Conservation (phyloP, 2,888 invertebrate species). For the Apotomis capreana region DNA sequence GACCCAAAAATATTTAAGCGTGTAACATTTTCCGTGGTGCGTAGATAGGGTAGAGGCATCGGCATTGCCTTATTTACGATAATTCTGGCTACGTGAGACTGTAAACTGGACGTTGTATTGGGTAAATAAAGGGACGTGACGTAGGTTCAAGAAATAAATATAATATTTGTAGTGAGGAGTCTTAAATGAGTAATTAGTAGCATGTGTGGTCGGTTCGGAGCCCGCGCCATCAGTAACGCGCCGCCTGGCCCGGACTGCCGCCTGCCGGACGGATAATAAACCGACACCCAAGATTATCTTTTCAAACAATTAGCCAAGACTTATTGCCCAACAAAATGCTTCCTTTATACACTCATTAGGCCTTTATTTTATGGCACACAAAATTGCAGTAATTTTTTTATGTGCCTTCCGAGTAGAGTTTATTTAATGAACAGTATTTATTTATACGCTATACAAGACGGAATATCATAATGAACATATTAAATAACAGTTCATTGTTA, state of each 20-base stretch:
- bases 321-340: conserved; percentile 61
- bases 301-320: conserved; percentile 75
- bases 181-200: conserved; percentile 72
- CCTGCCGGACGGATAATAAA: conserved; percentile 69
- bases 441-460: background rate
- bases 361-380: conserved; percentile 38
- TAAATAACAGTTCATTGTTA: too few species aligned
- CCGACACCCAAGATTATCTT: conserved; percentile 74
- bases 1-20: conserved; percentile 39
- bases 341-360: conserved; percentile 43
- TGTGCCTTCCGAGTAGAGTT: conserved; percentile 7
- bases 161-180: conserved; percentile 51
- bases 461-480: background rate
- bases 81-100: conserved; percentile 31
- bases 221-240: conserved; percentile 65
- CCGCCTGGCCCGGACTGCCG: conserved; percentile 63
- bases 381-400: conserved; percentile 33
- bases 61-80: conserved; percentile 34
- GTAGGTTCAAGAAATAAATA: conserved; percentile 45
- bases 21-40: conserved; percentile 19
- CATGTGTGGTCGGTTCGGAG: conserved; percentile 63
- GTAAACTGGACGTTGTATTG: background rate
- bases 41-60: conserved; percentile 19
- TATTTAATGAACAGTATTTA: conserved; percentile 9
- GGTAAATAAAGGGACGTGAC: conserved; percentile 30